phyloP scores from a whole-genome alignment of 2,113 vertebrate species.

The Panthera uncia region DNA sequence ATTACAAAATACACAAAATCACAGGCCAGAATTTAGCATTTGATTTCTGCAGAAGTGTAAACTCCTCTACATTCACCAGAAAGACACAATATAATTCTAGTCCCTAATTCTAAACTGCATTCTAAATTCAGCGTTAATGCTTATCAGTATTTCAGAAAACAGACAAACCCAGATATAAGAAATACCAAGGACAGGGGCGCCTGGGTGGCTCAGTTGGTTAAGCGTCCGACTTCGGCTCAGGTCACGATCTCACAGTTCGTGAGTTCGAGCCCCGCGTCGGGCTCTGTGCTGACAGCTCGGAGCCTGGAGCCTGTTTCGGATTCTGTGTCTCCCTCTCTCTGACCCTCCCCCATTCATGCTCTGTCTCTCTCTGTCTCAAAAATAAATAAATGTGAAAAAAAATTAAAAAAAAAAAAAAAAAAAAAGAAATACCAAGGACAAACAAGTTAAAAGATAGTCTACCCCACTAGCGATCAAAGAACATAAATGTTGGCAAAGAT shows the following conservation, averaged over 20 bases:
- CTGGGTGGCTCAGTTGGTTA: no score
- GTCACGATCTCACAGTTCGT: no score
- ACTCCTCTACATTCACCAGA: neutral
- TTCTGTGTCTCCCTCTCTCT: no score
- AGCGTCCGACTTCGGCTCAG: no score
- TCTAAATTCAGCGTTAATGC: conserved; percentile 16
- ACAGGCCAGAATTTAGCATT: neutral
- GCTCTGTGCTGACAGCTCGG: no score
- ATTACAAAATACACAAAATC: neutral
- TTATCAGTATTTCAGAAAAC: neutral
- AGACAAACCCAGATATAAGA: neutral
- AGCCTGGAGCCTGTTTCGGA: no score
- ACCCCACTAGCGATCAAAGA: neutral
- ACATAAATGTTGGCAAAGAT: neutral
- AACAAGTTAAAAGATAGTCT: neutral
- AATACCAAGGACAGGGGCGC: neutral
- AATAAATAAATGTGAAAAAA: no score
- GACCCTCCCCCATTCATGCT: no score
- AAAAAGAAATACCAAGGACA: neutral
- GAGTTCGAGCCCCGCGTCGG: no score
- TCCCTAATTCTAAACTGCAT: neutral
- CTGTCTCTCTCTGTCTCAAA: no score
- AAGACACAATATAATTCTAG: neutral
- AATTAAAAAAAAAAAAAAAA: no score
- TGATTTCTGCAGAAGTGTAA: neutral